Evolutionary conservation across 2,888 invertebrate species (phyloP), one percentile per base, ranked within the genome.

Genomic region (Smittia sp.): DNA sequence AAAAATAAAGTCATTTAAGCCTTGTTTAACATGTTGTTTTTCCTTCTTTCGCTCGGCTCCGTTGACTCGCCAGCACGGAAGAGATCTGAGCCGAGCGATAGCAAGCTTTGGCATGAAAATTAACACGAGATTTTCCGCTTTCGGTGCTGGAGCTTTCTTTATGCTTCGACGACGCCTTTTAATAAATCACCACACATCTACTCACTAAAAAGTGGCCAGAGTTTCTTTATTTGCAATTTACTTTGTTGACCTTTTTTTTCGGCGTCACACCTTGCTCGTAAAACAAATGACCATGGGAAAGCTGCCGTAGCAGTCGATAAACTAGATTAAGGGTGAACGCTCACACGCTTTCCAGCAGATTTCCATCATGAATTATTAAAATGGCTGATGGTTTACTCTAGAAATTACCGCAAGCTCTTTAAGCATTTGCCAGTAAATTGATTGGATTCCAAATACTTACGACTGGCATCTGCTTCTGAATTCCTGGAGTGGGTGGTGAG

Each of bases 1-100:
- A 68, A 46, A n/a, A 72, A 72, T 72, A 54, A 54, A 72, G 72
- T 72, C 72, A 72, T 72, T 72, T 72, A 72, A 72, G 72, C 72
- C 58, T 72, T 72, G 62, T 72, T 62, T 39, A 72, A 72, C 62
- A 72, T 72, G 72, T 25, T 72, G 62, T 72, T 72, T 25, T 72
- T 72, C 62, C 20, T 32, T 62, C 24, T n/a, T 46, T 46, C 22
- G 58, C 58, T 13, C 18, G 46, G n/a, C 15, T 46, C 13, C 20
- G 58, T 22, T 11, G 13, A 9, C 9, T 7, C 41, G 24, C 38
- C 1, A 20, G 7, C 20, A 22, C 62, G 62, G 4, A 18, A 63
- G 25, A 63, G 63, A 63, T 63, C 27, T 25, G 20, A 24, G n/a
- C 11, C 24, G 3, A 22, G 63, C 63, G 63, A 63, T 63, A 63